Percentiles rank a stretch among this genome's conserved stretches.
phyloP scores from a whole-genome alignment of 1,140 invertebrate species.

The Venustaconcha ellipsiformis region DNA sequence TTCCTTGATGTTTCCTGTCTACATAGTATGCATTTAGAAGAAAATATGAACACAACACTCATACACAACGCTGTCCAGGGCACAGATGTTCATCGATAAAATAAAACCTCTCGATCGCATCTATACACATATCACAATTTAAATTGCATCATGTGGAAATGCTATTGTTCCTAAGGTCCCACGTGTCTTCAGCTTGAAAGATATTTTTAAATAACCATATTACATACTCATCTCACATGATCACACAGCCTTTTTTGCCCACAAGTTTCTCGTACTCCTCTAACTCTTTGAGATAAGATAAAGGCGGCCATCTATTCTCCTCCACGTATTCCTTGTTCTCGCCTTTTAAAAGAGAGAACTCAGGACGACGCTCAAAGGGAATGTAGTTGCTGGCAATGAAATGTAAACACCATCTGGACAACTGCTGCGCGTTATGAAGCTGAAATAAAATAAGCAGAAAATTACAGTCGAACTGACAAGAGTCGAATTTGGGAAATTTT shows the following conservation, averaged over 20 bases:
- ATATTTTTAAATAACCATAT: too few relatives aligned
- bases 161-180: too few relatives aligned
- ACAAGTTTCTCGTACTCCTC: slow-evolving; percentile 54
- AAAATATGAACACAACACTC: too few relatives aligned
- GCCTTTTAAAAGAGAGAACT: slow-evolving; percentile 47
- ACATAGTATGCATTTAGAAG: too few relatives aligned
- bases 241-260: slow-evolving; percentile 42
- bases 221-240: slow-evolving; percentile 42
- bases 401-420: slow-evolving; percentile 58
- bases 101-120: too few relatives aligned
- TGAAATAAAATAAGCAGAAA: slow-evolving; percentile 37
- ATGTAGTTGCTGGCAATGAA: slow-evolving; percentile 63
- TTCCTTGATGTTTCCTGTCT: too few relatives aligned
- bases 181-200: too few relatives aligned
- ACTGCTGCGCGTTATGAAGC: slow-evolving; percentile 58
- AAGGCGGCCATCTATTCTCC: slow-evolving; percentile 59
- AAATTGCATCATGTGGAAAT: too few relatives aligned
- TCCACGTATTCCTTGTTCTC: slow-evolving; percentile 52
- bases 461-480: too few relatives aligned
- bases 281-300: slow-evolving; percentile 56
- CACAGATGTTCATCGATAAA: too few relatives aligned
- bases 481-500: background rate
- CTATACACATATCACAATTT: too few relatives aligned
- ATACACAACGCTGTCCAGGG: too few relatives aligned
- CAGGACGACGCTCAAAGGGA: slow-evolving; percentile 50